Evolutionary conservation across 2,113 vertebrate genomes (phyloP), one percentile per base, ranked within the genome.

Genomic region (Grantiella picta): DNA sequence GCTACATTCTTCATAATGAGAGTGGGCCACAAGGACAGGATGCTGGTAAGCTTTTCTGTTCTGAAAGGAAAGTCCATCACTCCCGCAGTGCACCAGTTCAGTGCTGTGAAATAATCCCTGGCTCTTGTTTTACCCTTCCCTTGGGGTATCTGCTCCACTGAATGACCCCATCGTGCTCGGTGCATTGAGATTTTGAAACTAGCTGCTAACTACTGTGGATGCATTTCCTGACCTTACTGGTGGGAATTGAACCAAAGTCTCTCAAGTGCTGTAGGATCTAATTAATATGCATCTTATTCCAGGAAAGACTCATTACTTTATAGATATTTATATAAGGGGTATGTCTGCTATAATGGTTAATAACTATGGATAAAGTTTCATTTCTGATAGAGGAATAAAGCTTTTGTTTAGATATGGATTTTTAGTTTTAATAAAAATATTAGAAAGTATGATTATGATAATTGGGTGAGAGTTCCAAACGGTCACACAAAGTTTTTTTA

Each of bases 221-320:
- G 95, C 97, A 97, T 98, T 97, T 97, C 86, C 96, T 98, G 97
- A 98, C 97, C 97, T 98, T 97, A 97, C 97, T 98, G 96, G 92
- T 97, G 96, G 97, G 97, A 98, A 97, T 98, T 97, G 93, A 97
- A 97, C 93, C 97, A 93, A 97, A 98, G 94, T 98, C 97, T 98
- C 97, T 97, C 96, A 98, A 98, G 96, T 98, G 97, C 97, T 97
- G 86, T 97, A 97, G 94, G 95, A 98, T 97, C 96, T 97, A 98
- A 98, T 97, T 98, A 98, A 98, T 98, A 98, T 98, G 97, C 97
- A 98, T 98, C 96, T 97, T 96, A 97, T 98, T 97, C 96, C 94
- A 97, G 95, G 96, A 98, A 98, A 98, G 96, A 97, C 96, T 97
- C 96, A 97, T 97, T 97, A 97, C 97, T 98, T 97, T 97, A 95